Base-by-base conservation (phyloP, 1,140 invertebrate genomes). In the Caerostris extrusa region DNA sequence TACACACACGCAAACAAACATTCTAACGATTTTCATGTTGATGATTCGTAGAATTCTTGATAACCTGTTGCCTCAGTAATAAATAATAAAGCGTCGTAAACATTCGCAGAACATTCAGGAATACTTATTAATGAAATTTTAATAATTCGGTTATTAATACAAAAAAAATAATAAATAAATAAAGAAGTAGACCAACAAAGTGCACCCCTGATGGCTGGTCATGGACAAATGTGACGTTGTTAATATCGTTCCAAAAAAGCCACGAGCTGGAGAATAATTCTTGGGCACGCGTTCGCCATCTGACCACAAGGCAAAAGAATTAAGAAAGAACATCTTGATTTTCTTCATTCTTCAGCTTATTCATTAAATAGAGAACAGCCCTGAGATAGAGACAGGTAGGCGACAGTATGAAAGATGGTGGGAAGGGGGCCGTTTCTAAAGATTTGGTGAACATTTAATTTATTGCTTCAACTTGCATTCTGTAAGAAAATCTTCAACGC, bases 361-460 rank as follows among this genome's bases (percentile, higher is more conserved):
- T 71, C 7, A 50, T 71, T 50, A 50, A 71, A 71, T 19, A n/a
- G 19, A 71, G 69, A 19, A 71, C 34, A 19, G 50, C 69, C 69
- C 69, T 71, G 69, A 71, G 69, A 34, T 71, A 71, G 19, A 71
- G 69, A 71, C 34, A 8, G 69, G 69, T 7, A 71, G 69, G 69
- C 69, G 34, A 71, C 19, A 5, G 8, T 71, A 8, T 34, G 19
- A 10, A 71, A 34, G 0, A 34, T 34, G 34, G 2, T 34, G 34
- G 34, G 34, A 34, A 34, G 34, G 34, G 34, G 34, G 34, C 34
- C 34, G 34, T 34, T 34, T 34, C 2, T 34, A 34, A 34, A 34
- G 34, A 34, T 34, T 34, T 34, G 34, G 2, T 2, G 34, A 34
- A 34, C 34, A 34, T 34, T 34, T 34, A 34, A 34, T 34, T 34